These are phyloP conservation scores for Tanypteryx hageni DNA, from an alignment of 2,888 invertebrate genomes.

Conservation along the genomic window DNA sequence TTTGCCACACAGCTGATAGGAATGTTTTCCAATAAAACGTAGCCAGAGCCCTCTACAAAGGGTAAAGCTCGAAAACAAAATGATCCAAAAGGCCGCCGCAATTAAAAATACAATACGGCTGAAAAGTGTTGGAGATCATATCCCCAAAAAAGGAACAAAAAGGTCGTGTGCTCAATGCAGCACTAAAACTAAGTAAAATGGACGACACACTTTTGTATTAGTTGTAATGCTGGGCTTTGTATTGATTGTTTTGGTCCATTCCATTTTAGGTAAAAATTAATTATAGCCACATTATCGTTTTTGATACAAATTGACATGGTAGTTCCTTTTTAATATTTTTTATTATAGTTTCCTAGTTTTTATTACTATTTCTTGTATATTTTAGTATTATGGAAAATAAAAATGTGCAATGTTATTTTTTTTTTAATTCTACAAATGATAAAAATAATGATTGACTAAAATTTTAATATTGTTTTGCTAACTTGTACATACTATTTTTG, in stretches of 20 bases:
- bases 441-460: too few species aligned
- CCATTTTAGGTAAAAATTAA: background rate
- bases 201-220: background rate
- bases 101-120: background rate
- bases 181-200: background rate
- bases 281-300: too few species aligned
- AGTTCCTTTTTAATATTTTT: background rate
- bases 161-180: background rate
- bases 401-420: background rate
- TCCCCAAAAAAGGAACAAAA: slow-evolving; percentile 1
- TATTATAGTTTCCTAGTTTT: background rate
- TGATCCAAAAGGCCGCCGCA: background rate
- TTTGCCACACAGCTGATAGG: slow-evolving; percentile 67
- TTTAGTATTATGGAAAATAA: background rate
- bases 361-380: background rate
- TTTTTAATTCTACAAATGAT: background rate
- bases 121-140: background rate
- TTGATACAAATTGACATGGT: background rate
- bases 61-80: background rate
- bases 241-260: background rate
- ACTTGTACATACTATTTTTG: too few species aligned
- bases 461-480: too few species aligned
- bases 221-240: background rate
- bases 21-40: slow-evolving; percentile 59
- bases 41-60: slow-evolving; percentile 52